Base-by-base conservation (phyloP, 1,140 invertebrate species). In the Procambarus clarkii region DNA sequence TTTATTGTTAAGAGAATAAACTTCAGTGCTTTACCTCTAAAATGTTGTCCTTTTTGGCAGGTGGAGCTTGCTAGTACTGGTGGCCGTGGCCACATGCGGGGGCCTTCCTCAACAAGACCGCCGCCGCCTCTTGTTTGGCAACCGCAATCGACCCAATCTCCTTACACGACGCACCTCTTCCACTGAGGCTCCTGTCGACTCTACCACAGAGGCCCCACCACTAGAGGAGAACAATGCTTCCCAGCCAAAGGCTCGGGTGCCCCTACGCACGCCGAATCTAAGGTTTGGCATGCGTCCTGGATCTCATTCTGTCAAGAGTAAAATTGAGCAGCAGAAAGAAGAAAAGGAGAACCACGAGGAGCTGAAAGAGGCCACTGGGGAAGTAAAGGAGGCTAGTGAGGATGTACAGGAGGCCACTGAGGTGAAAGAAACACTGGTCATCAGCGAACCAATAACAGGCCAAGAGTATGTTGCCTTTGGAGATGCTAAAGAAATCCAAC, bases 221-320 rank as follows among this genome's bases (percentile, higher is more conserved):
- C n/a, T 24, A 4, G 7, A 24, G n/a, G 50, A 58, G 54, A 50
- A 82, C 24, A 50, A 58, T 2, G 24, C 50, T 8, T 2, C 8
- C n/a, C 11, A 18, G 15, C 13, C 48, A 21, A 80, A 45, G 50
- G 4, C 13, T 0, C 78, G 78, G 13, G 11, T 58, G 18, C 50
- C 80, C 24, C 3, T 13, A n/a, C 80, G 24, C 2, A 50, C 58
- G 54, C 86, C 86, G 21, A 45, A 54, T 69, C 5, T 88, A 21
- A 76, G 86, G 34, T 64, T 88, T 34, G 86, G 86, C 9, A 11
- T 88, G 21, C 86, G 86, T 48, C 86, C 86, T n/a, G 54, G 60
- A 2, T 71, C 83, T 24, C n/a, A 46, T 2, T 71, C 83, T 15
- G 24, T 64, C 9, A 82, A 89, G 24, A 76, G 71, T 34, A 89